Base-by-base conservation (phyloP, 2,888 invertebrate genomes). In the Barypeithes pellucidus region DNA sequence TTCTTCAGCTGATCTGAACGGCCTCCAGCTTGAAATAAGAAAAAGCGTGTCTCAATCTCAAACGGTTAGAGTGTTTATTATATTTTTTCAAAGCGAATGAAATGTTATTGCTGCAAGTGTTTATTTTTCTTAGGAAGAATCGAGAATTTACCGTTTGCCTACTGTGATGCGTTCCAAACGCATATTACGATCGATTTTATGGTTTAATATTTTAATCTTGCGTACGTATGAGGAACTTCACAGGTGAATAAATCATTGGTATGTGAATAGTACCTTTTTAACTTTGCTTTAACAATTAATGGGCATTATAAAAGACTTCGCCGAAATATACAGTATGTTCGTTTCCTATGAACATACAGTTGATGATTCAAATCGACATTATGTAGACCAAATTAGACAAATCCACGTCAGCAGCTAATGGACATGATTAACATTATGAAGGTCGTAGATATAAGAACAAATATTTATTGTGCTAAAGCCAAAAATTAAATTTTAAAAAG, bases 81-180 rank as follows among this genome's bases (percentile, higher is more conserved):
- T 52, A 62, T 72, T 72, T 66, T 67, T 72, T 61, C 45, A 50
- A 60, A 50, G 60, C 60, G 71, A 60, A 66, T 66, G 71, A 57
- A 57, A 57, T 57, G 54, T 57, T 57, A 57, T 57, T 33, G 54
- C 54, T 57, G 54, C 54, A 29, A 57, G 70, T 61, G 70, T 59
- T 65, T 65, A 71, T 65, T 71, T 71, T 71, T 65, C 62, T 65
- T 71, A 24, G 33, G 50, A 59, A 59, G 57, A 71, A 71, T 59
- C 18, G 54, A 45, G 14, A 36, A 52, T 61, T 52, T 68, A 41
- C 54, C 54, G 54, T 57, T 43, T 57, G 0, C 18, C 54, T 57
- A 57, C 54, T 66, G 66, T 54, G 50, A 50, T 50, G 63, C 47
- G 29, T n/a, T 50, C 50, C 14, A 14, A 57, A 12, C 29, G 18